A percentile compares a stretch with the other conserved stretches of the same genome.
Evolutionary conservation across 2,113 vertebrate genomes (phyloP).

Genomic region (Perca schrenkii): DNA sequence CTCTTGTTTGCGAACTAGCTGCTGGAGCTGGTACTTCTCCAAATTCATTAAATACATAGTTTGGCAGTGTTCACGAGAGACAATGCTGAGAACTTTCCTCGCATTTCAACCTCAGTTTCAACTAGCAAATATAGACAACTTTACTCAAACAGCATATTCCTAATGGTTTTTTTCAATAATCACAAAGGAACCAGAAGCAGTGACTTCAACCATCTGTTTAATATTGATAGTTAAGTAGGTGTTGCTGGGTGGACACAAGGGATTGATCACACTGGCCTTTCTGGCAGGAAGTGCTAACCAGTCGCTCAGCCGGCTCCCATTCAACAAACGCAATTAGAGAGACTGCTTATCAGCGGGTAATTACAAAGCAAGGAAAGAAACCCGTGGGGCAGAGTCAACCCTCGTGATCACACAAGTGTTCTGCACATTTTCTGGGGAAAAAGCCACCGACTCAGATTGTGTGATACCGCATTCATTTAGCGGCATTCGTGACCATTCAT

Average conservation of each 20-base stretch:
- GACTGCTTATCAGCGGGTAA: slow-evolving; percentile 43
- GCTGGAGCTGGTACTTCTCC: no score
- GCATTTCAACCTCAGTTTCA: background rate
- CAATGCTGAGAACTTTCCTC: background rate
- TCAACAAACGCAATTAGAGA: slow-evolving; percentile 51
- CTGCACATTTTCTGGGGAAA: slow-evolving; percentile 14
- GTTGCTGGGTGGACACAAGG: slow-evolving; percentile 19
- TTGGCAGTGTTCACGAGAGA: background rate
- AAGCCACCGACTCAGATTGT: slow-evolving; percentile 25
- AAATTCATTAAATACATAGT: background rate
- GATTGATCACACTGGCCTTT: slow-evolving; percentile 30
- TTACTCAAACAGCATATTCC: background rate
- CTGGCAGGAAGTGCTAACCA: slow-evolving; percentile 31
- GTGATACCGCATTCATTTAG: slow-evolving; percentile 25
- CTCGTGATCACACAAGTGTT: slow-evolving; percentile 31
- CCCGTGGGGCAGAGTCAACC: slow-evolving; percentile 11
- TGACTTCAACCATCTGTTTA: background rate
- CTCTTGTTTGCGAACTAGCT: background rate
- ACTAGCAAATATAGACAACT: background rate
- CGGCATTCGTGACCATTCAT: slow-evolving; percentile 10
- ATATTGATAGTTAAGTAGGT: slow-evolving; percentile 15
- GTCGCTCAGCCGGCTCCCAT: slow-evolving; percentile 34
- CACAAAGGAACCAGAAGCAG: background rate
- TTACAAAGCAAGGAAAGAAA: slow-evolving; percentile 31
- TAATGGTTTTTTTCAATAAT: background rate